Evolutionary conservation across 2,888 invertebrate species (phyloP).

Genomic region (Camponotus fellah): DNA sequence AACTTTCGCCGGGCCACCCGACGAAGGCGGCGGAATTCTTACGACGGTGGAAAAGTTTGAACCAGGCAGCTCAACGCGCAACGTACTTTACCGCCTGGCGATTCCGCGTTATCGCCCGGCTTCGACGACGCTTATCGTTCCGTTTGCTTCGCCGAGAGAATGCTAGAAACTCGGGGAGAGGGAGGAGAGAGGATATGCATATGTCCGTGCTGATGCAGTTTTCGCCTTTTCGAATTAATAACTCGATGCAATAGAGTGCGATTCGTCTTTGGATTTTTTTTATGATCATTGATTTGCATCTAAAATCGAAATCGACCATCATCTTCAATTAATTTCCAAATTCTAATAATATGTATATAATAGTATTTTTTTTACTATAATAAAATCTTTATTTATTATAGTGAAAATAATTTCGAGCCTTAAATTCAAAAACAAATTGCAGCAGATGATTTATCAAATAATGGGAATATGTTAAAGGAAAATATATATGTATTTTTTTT

Average conservation of each 20-base stretch:
- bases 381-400: neutral
- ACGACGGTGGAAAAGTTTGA: constrained; percentile 72
- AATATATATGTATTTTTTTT: neutral
- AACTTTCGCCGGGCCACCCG: constrained; percentile 69
- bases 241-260: neutral
- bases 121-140: constrained; percentile 50
- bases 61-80: constrained; percentile 56
- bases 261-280: neutral
- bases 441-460: neutral
- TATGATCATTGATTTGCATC: neutral
- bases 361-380: neutral
- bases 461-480: neutral
- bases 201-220: neutral
- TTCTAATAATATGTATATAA: neutral
- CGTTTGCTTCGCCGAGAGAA: constrained; percentile 31
- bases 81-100: constrained; percentile 67
- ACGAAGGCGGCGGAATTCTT: constrained; percentile 70
- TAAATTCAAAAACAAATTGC: neutral
- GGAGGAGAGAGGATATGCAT: no score
- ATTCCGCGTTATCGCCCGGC: constrained; percentile 71
- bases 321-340: no score
- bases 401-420: neutral
- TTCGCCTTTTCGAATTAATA: constrained; percentile 8
- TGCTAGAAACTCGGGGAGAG: constrained; percentile 24
- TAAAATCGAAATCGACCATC: neutral